Base-by-base conservation (phyloP, 1,140 invertebrate genomes). In the Ditylenchus dipsaci region DNA sequence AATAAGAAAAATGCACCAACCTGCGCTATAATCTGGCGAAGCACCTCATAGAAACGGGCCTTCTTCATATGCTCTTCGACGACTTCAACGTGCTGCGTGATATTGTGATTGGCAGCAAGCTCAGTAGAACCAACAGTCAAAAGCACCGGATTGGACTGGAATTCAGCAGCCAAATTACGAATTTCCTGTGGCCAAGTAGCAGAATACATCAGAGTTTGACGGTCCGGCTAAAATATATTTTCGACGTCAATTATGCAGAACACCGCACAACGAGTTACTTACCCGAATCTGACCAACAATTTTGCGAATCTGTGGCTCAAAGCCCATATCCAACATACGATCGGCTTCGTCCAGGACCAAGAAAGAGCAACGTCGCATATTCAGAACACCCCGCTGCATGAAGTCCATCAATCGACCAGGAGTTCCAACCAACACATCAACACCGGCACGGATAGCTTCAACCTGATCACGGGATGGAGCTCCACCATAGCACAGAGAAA, bases 271-370 rank as follows among this genome's bases (percentile, higher is more conserved):
- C 3, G 3, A 3, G 8, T 1, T 11, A 68, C 56, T 43, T 21
- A 74, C 72, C 77, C 93, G 86, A 82, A 97, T 93, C 85, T 97
- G 92, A 81, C 92, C 90, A 71, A 97, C 88, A 80, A 97, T 96
- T 84, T 95, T 95, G 62, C 93, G 87, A 74, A 97, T 97, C 85
- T 97, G 94, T 19, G 94, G 95, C 84, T 97, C 94, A 85, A 97
- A 97, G 77, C 95, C 95, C 95, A 97, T 97, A 85, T 97, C 95
- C 78, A 97, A 87, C 95, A 98, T 98, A 69, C 95, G 88, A 85
- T 98, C 95, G 76, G 95, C 95, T 86, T 98, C 95, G 85, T 98
- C 95, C 53, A 98, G 84, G 9, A 97, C 95, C 63, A 98, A 86
- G 84, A 94, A 97, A 42, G 92, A 95, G 81, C 91, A 92, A 45